Base-by-base conservation (phyloP, 2,888 invertebrate genomes). In the Drosophila anomalata region DNA sequence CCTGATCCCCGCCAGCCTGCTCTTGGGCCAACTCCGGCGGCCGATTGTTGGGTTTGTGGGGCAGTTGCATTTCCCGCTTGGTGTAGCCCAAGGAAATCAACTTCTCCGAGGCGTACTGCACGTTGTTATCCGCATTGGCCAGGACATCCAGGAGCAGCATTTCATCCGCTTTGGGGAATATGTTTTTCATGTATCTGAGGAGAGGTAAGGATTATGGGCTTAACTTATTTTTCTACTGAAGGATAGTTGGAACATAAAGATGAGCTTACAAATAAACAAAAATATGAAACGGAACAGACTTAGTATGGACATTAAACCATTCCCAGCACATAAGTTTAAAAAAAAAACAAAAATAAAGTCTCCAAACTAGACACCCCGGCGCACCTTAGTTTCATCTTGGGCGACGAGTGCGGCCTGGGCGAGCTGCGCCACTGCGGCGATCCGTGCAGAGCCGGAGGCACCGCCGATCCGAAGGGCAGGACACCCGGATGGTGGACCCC, bases 331-430 rank as follows among this genome's bases (percentile, higher is more conserved):
- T 11, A 33, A 12, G 0, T 29, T 2, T 3, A 3, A 36, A 6
- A n/a, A 36, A 36, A 2, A 36, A 36, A 2, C n/a, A 7, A n/a
- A 36, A 20, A 42, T 1, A n/a, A 3, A 4, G n/a, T 12, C 22
- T 24, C 9, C 31, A 9, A 14, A 41, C 9, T 20, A 17, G n/a
- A 36, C 9, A 39, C 44, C 31, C 11, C 39, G 51, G 56, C 88
- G 75, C 87, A 97, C 97, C 97, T 97, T 92, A 97, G 94, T 93
- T 97, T 97, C 95, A 97, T 96, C 93, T 97, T 97, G 75, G 97
- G 97, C 88, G 97, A 97, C 81, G 96, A 95, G 87, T 96, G 96
- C 75, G 95, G 94, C 84, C 94, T 93, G 29, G 94, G 93, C 59
- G 94, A 93, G 78, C 93, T 94, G 22, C 94, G 93, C 85, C 90